Evolutionary conservation across 2,113 vertebrate genomes (phyloP).

Genomic region (Paradoxurus hermaphroditus): DNA sequence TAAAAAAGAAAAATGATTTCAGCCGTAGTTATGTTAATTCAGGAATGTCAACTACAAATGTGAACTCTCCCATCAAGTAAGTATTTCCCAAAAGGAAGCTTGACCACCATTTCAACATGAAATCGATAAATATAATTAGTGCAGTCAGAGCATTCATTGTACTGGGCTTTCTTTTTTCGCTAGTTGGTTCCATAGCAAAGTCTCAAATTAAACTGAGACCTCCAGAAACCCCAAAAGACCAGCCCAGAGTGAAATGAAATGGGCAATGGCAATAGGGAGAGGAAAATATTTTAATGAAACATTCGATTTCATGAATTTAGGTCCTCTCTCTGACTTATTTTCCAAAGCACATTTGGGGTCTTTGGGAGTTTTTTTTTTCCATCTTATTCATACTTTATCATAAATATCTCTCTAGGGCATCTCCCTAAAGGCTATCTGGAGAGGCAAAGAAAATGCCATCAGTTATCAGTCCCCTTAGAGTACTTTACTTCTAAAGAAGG

Average conservation of each 20-base stretch:
- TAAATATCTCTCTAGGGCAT: background rate
- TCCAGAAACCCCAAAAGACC: slow-evolving; percentile 5
- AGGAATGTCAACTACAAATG: slow-evolving; percentile 57
- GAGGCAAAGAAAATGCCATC: slow-evolving; percentile 5
- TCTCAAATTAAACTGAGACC: slow-evolving; percentile 54
- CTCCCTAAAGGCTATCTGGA: slow-evolving; percentile 6
- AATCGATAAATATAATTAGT: slow-evolving; percentile 65
- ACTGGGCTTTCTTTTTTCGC: background rate
- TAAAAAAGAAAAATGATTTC: slow-evolving; percentile 80
- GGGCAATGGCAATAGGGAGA: background rate
- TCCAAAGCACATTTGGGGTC: background rate
- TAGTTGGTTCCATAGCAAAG: background rate
- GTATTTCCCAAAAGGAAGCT: slow-evolving; percentile 56
- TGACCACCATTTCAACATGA: background rate
- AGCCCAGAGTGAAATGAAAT: background rate
- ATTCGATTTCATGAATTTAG: slow-evolving; percentile 21
- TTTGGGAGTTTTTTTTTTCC: background rate
- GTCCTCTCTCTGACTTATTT: background rate
- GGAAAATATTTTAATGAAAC: slow-evolving; percentile 16
- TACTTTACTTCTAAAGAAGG: slow-evolving; percentile 10
- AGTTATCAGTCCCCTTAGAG: background rate
- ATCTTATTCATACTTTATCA: background rate
- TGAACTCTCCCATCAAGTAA: slow-evolving; percentile 66
- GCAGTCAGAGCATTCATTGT: background rate
- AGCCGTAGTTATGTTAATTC: slow-evolving; percentile 75